These are phyloP conservation scores for Eufriesea mexicana DNA, from an alignment of 1,140 invertebrate genomes.

Conservation along the genomic window DNA sequence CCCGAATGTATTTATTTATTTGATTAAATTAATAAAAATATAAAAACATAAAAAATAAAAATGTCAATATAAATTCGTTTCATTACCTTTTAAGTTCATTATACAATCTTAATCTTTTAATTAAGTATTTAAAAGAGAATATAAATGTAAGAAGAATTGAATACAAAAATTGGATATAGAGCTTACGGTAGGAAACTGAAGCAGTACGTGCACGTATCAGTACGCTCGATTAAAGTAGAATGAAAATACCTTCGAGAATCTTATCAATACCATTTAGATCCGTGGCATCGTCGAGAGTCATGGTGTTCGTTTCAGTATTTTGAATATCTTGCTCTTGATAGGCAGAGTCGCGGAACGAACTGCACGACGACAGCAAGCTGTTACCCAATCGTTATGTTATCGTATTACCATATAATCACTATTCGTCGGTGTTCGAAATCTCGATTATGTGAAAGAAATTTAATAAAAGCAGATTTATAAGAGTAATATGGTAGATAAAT, in stretches of 20 bases:
- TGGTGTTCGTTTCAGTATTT: conserved; percentile 76
- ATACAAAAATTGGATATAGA: conserved; percentile 25
- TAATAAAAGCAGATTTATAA: not conserved
- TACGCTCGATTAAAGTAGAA: conserved; percentile 73
- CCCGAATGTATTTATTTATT: not conserved
- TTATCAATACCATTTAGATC: conserved; percentile 88
- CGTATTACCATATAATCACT: conserved; percentile 17
- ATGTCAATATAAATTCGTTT: conserved; percentile 45
- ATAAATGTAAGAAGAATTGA: conserved; percentile 40
- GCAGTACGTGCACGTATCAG: conserved; percentile 73
- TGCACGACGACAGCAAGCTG: conserved; percentile 92
- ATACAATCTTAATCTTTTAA: conserved; percentile 51
- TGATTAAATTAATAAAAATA: conserved; percentile 70
- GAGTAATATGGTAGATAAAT: not conserved
- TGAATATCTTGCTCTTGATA: conserved; percentile 82
- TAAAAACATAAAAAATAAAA: conserved; percentile 48
- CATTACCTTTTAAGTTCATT: conserved; percentile 24
- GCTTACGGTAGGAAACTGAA: conserved; percentile 63
- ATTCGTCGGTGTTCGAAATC: conserved; percentile 15
- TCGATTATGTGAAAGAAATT: conserved; percentile 1
- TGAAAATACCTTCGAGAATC: conserved; percentile 84
- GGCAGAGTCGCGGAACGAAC: conserved; percentile 90
- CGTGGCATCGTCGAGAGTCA: conserved; percentile 83
- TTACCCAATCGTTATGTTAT: conserved; percentile 41
- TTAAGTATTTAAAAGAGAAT: not conserved